Base-by-base conservation (phyloP, 1,140 invertebrate genomes). In the Lordiphosa collinella region DNA sequence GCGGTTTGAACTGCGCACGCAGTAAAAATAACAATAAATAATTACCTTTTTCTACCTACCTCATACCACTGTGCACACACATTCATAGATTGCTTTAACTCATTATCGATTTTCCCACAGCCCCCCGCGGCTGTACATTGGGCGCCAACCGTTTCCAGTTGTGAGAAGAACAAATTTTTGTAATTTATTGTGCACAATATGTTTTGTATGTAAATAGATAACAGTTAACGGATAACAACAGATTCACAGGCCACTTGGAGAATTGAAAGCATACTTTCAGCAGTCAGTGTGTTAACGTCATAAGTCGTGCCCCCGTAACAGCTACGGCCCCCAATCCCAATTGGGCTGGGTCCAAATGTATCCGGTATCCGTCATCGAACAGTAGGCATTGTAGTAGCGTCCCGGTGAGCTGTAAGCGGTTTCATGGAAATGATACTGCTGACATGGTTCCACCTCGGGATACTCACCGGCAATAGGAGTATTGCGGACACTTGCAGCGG, bases 311-410 rank as follows among this genome's bases (percentile, higher is more conserved):
- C 12, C 6, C 37, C 10, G 13, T 10, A 16, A 29, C 22, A 29
- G 12, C 71, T 52, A 82, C 57, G 55, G 57, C 55, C 58, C 87
- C 90, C 90, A 91, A 64, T 90, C 90, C 47, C 92, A 93, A 51
- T 93, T 93, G 6, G 94, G 94, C 76, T 95, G 94, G 18, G 92
- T 93, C 94, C 94, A 95, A 75, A 95, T 95, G 76, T 96, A 97
- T n/a, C 96, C 95, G 5, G 95, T 96, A 43, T 93, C 93, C 11
- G 95, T 96, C 92, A 97, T 96, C 36, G 95, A 94, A 89, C 96
- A 97, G 65, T 95, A 94, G 1, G 95, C 96, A 84, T 96, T 95
- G 89, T 97, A 97, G 89, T 97, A 97, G 59, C 93, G 91, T 2
- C 96, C 96, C 9, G 95, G 95, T 59, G 94, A 89, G 40, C 87